These are phyloP conservation scores for Labia minor DNA, from an alignment of 2,888 invertebrate species.

Conservation along the genomic window DNA sequence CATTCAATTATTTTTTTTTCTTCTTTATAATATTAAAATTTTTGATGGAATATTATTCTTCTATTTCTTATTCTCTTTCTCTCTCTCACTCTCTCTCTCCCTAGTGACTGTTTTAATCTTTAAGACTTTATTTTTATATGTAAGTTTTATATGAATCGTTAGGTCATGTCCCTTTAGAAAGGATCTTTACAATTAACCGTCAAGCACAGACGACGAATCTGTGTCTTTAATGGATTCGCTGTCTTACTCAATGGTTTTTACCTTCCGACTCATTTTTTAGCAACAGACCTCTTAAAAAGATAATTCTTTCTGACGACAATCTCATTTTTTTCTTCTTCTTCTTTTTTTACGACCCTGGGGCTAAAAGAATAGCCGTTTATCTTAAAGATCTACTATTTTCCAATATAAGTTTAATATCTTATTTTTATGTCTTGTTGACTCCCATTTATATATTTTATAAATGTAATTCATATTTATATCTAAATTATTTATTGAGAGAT, in stretches of 20 bases:
- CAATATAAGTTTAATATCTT: no score
- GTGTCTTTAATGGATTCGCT: conserved; percentile 16
- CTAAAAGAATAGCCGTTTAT: no score
- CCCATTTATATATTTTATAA: no score
- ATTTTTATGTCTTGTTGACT: no score
- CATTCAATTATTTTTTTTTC: no score
- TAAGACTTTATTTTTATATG: not conserved
- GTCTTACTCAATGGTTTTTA: conserved; percentile 16
- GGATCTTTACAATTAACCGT: conserved; percentile 3
- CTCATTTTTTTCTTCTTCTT: not conserved
- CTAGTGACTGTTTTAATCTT: not conserved
- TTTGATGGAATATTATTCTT: no score
- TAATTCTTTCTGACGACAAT: conserved; percentile 3
- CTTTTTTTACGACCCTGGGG: not conserved
- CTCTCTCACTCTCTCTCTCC: no score
- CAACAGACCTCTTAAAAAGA: conserved; percentile 4
- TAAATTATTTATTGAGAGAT: no score
- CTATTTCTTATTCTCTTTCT: no score
- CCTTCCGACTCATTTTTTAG: conserved; percentile 2
- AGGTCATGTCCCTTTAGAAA: not conserved
- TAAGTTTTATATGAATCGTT: not conserved
- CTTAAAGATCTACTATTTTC: no score
- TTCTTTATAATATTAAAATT: no score
- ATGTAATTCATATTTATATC: no score
- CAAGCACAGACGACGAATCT: not conserved